phyloP scores from a whole-genome alignment of 2,797 vertebrate species.

The Sus cebifrons region DNA sequence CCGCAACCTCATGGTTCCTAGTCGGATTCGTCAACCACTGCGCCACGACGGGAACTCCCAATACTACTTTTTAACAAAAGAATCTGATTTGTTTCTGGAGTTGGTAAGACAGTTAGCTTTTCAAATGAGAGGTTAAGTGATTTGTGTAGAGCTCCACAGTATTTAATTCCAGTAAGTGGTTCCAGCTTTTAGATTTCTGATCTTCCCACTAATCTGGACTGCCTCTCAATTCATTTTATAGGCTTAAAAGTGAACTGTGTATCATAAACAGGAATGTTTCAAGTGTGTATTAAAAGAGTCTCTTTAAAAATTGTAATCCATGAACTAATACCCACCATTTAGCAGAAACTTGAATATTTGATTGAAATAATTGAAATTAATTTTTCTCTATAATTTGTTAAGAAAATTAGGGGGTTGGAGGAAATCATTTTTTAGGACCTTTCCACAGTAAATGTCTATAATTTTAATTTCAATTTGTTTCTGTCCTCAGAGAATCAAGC shows the following conservation, averaged over 20 bases:
- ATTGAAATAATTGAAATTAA: constrained; percentile 32
- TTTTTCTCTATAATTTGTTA: constrained; percentile 27
- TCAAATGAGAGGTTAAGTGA: constrained; percentile 19
- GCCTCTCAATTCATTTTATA: constrained; percentile 31
- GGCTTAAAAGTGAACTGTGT: not conserved
- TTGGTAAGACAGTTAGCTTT: not conserved
- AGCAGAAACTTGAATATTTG: constrained; percentile 46
- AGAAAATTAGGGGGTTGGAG: not conserved
- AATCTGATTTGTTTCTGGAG: constrained; percentile 26
- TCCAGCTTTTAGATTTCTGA: constrained; percentile 36
- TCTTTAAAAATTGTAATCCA: not conserved
- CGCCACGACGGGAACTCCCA: not conserved
- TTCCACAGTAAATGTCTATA: not conserved
- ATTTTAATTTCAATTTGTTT: constrained; percentile 50
- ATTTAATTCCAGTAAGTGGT: constrained; percentile 42
- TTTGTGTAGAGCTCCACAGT: not conserved
- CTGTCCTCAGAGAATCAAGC: not conserved
- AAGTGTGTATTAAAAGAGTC: not conserved
- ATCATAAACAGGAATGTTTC: not conserved
- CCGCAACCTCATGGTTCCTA: too few relatives aligned
- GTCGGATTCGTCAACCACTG: too few relatives aligned
- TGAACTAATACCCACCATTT: not conserved
- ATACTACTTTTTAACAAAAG: constrained; percentile 3
- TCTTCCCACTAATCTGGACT: not conserved
- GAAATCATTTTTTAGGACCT: not conserved